Conservation (phyloP, 2,888 invertebrate genomes). For the Phalera bucephala region DNA sequence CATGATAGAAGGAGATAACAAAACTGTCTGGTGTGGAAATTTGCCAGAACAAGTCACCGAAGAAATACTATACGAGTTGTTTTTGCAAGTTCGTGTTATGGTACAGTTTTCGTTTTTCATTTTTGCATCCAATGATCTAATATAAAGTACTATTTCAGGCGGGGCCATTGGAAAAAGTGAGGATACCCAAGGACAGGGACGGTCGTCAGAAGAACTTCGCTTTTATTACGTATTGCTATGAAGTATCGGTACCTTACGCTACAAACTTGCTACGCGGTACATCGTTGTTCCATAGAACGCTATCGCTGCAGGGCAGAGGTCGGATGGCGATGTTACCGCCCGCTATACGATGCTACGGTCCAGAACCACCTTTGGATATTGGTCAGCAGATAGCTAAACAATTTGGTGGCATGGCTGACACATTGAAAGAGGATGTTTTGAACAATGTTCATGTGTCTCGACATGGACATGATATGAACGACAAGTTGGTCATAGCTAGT, state of each 20-base stretch:
- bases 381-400: constrained; percentile 47
- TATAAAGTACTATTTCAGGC: constrained; percentile 75
- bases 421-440: constrained; percentile 47
- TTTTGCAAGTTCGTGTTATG: constrained; percentile 85
- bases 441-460: constrained; percentile 34
- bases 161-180: constrained; percentile 90
- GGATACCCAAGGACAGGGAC: constrained; percentile 89
- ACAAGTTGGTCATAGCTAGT: constrained; percentile 66
- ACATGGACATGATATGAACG: constrained; percentile 42
- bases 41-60: constrained; percentile 90
- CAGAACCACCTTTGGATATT: constrained; percentile 54
- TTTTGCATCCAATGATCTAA: background rate
- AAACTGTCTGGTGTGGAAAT: constrained; percentile 93
- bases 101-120: background rate
- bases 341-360: constrained; percentile 62
- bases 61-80: constrained; percentile 91
- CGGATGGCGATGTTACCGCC: constrained; percentile 55
- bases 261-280: constrained; percentile 88
- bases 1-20: constrained; percentile 83
- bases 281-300: constrained; percentile 83
- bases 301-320: constrained; percentile 73
- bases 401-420: constrained; percentile 67
- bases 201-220: constrained; percentile 88
- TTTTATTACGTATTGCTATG: constrained; percentile 90
- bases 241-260: constrained; percentile 89